Evolutionary conservation across 1,140 invertebrate genomes (phyloP).

Genomic region (Drosophila sp.): DNA sequence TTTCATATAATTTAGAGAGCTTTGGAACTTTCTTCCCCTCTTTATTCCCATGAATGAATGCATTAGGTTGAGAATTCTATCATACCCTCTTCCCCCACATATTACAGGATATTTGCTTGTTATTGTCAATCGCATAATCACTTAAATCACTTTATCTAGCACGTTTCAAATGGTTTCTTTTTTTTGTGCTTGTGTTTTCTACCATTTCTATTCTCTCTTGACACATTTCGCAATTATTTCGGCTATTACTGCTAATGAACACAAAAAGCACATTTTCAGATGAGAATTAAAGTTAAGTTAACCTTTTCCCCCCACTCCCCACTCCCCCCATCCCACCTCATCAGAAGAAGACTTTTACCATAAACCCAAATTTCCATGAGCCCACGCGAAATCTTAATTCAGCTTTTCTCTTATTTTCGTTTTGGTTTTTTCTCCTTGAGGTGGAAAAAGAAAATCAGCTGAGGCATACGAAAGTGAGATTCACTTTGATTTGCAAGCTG

Average conservation of each 20-base stretch:
- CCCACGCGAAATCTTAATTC: conserved; percentile 43
- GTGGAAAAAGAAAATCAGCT: conserved; percentile 30
- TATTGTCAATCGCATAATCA: conserved; percentile 3
- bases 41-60: too few species aligned
- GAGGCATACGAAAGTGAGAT: conserved; percentile 21
- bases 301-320: background rate
- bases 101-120: background rate
- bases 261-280: conserved; percentile 9
- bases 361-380: conserved; percentile 2
- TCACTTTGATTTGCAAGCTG: conserved; percentile 67
- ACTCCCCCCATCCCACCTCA: too few species aligned
- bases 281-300: conserved; percentile 41
- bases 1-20: too few species aligned
- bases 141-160: conserved; percentile 3
- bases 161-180: background rate
- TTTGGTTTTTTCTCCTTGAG: background rate
- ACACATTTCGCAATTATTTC: conserved; percentile 12
- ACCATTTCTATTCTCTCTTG: conserved; percentile 6
- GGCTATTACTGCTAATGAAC: conserved; percentile 4
- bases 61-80: background rate
- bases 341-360: background rate
- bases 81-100: background rate
- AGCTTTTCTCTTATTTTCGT: conserved; percentile 15
- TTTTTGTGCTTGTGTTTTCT: background rate
- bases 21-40: too few species aligned